These are phyloP conservation scores for Sminthurides aquaticus DNA, from an alignment of 2,888 invertebrate genomes.

Conservation along the genomic window DNA sequence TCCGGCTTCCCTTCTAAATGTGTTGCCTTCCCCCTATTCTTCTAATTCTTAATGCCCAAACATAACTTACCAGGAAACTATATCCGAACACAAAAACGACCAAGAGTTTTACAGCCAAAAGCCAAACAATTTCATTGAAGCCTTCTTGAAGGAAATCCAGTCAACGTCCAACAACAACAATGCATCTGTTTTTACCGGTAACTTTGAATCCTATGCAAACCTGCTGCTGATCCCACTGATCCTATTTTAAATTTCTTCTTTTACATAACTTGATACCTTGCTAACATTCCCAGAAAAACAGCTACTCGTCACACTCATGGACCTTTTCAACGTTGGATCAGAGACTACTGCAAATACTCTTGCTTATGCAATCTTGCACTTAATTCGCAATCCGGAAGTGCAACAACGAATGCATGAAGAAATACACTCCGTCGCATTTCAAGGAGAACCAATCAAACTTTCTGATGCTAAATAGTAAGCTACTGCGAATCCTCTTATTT, in stretches of 20 bases:
- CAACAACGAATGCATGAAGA: constrained; percentile 14
- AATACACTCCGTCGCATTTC: constrained; percentile 6
- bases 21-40: too few species aligned
- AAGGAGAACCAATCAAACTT: background rate
- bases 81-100: too few species aligned
- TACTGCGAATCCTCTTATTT: background rate
- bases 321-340: constrained; percentile 21
- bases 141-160: constrained; percentile 13
- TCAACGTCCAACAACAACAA: too few species aligned
- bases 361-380: constrained; percentile 10
- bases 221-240: too few species aligned
- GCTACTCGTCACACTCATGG: constrained; percentile 11
- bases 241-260: too few species aligned
- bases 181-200: constrained; percentile 12
- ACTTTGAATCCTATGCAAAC: too few species aligned
- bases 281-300: constrained; percentile 22
- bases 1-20: too few species aligned
- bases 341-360: constrained; percentile 20
- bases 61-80: too few species aligned
- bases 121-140: constrained; percentile 14
- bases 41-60: too few species aligned
- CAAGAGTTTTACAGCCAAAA: too few species aligned
- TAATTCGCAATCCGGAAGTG: constrained; percentile 15
- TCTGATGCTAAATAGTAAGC: constrained; percentile 12
- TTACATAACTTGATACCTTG: too few species aligned